phyloP scores from a whole-genome alignment of 2,797 vertebrate species.

The Phrynocephalus forsythii region DNA sequence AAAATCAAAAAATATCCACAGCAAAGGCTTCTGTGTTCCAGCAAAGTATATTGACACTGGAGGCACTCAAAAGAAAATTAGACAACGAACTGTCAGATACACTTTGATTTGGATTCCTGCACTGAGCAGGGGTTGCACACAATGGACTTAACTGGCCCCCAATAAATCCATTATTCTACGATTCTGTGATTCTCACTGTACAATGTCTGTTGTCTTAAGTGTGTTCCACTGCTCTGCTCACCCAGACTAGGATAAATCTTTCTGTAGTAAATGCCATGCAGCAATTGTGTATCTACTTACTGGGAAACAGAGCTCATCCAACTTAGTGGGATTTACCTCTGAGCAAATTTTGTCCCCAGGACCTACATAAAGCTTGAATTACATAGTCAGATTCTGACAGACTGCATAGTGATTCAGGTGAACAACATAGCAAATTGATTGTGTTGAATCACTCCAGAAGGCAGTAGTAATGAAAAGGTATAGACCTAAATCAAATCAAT shows the following conservation, averaged over 20 bases:
- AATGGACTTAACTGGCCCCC: no score
- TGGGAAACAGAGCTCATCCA: not conserved
- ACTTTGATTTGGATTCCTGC: no score
- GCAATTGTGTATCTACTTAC: not conserved
- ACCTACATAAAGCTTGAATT: not conserved
- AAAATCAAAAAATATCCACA: no score
- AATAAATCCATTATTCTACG: no score
- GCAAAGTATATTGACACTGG: no score
- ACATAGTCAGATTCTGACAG: not conserved
- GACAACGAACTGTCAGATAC: no score
- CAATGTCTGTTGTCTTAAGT: not conserved
- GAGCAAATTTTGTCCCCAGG: not conserved
- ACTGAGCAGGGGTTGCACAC: no score
- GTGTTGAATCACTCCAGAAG: not conserved
- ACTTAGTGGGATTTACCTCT: not conserved
- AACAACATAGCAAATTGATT: not conserved
- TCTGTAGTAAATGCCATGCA: not conserved
- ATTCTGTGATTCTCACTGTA: not conserved
- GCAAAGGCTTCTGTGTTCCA: no score
- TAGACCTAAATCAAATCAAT: not conserved
- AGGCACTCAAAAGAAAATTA: no score
- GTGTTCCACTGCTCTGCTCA: not conserved
- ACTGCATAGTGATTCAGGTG: not conserved
- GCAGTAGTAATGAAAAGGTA: not conserved
- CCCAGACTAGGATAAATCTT: no score